Conservation (phyloP, 2,797 vertebrate species). For the Anolis apletophallus region DNA sequence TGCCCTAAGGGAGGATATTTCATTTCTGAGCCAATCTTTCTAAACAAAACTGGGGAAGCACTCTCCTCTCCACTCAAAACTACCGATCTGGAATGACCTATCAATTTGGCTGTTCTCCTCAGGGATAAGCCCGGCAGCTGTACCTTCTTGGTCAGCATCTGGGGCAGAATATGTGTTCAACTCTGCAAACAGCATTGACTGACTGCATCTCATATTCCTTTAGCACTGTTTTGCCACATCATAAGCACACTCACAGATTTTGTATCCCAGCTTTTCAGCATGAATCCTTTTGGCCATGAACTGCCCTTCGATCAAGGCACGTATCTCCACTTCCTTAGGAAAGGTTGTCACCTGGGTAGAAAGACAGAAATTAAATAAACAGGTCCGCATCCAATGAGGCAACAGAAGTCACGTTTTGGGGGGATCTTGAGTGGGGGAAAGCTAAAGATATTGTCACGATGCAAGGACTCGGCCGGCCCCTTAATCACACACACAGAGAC, state of each 20-base stretch:
- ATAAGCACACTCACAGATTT: conserved; percentile 84
- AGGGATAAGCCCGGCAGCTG: neutral
- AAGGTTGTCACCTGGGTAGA: conserved; percentile 82
- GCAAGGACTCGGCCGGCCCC: too few species aligned
- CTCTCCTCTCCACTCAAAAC: neutral
- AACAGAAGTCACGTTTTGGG: neutral
- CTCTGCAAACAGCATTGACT: neutral
- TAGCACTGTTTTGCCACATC: neutral
- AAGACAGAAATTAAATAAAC: conserved; percentile 39
- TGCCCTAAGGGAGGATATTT: neutral
- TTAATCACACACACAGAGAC: too few species aligned
- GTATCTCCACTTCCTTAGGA: conserved; percentile 84
- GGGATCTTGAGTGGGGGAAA: too few species aligned
- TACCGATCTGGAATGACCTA: neutral
- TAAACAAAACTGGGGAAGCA: too few species aligned
- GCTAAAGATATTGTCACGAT: too few species aligned
- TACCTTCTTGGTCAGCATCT: neutral
- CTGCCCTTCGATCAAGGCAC: conserved; percentile 93
- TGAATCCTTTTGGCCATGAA: conserved; percentile 93
- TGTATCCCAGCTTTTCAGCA: conserved; percentile 90
- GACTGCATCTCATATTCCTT: conserved; percentile 1
- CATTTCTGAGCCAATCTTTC: conserved; percentile 9
- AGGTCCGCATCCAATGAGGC: neutral
- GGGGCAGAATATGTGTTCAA: neutral
- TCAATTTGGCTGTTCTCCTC: neutral